A percentile compares a stretch with the other conserved stretches of the same genome.
These are phyloP conservation scores for Phortica magna DNA, from an alignment of 2,888 invertebrate genomes.

Conservation along the genomic window DNA sequence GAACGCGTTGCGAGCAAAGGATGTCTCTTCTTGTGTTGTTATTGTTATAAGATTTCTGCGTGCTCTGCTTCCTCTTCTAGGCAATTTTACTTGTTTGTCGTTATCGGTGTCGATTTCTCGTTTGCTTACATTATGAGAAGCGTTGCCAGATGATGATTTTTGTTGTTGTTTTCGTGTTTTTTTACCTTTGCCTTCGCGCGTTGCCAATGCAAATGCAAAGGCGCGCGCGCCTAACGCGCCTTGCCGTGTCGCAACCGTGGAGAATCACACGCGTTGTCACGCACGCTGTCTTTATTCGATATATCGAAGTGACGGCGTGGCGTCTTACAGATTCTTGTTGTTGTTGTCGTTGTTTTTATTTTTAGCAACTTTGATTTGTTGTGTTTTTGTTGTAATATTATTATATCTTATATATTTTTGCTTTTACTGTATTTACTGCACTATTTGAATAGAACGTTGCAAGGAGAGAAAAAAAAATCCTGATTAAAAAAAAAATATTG, in stretches of 20 bases:
- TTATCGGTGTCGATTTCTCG: background rate
- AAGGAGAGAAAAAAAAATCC: background rate
- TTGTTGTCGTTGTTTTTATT: constrained; percentile 12
- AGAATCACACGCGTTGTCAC: background rate
- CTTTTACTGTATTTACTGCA: background rate
- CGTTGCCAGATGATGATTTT: background rate
- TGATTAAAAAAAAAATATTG: background rate
- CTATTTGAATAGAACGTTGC: background rate
- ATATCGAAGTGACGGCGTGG: background rate
- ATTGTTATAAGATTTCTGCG: background rate
- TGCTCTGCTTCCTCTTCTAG: background rate
- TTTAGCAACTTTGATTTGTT: background rate
- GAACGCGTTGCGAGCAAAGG: background rate
- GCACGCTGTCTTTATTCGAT: background rate
- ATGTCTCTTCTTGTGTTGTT: background rate
- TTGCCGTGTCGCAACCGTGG: background rate
- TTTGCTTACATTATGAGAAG: background rate
- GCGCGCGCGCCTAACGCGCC: background rate
- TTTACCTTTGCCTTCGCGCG: background rate
- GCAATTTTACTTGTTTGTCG: background rate
- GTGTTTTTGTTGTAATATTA: background rate
- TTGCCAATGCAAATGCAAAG: background rate
- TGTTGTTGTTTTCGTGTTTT: too few species aligned
- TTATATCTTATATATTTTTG: too few species aligned
- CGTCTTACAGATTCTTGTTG: background rate